These are phyloP conservation scores for Harpagifer antarcticus DNA, from an alignment of 2,797 vertebrate genomes.

Conservation along the genomic window DNA sequence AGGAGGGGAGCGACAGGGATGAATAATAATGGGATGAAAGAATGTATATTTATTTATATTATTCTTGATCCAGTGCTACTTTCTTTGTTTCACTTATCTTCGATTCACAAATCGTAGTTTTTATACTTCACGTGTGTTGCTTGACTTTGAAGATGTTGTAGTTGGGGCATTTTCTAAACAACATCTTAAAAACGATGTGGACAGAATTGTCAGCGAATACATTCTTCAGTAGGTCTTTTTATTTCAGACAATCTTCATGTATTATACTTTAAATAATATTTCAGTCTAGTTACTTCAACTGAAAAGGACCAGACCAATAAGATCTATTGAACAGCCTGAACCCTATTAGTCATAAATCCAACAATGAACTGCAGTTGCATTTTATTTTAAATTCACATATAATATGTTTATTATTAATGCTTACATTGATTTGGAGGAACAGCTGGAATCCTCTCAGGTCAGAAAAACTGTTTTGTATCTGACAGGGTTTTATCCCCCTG, in stretches of 20 bases:
- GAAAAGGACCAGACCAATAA: neutral
- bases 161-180: neutral
- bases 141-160: neutral
- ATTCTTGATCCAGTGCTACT: no score
- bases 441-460: neutral
- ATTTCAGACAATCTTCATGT: neutral
- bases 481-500: neutral
- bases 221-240: neutral
- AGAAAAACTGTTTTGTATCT: constrained; percentile 1
- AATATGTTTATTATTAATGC: neutral
- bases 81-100: no score
- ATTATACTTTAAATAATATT: neutral
- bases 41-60: no score
- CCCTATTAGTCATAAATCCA: neutral
- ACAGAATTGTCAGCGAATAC: neutral
- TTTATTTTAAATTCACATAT: neutral
- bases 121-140: neutral
- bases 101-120: neutral
- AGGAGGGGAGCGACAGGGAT: neutral
- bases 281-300: neutral
- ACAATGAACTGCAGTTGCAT: neutral
- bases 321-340: neutral
- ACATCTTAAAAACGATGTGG: neutral
- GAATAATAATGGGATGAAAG: neutral
- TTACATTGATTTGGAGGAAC: neutral